Evolutionary conservation across 2,113 vertebrate genomes (phyloP).

Genomic region (Ondatra zibethicus): DNA sequence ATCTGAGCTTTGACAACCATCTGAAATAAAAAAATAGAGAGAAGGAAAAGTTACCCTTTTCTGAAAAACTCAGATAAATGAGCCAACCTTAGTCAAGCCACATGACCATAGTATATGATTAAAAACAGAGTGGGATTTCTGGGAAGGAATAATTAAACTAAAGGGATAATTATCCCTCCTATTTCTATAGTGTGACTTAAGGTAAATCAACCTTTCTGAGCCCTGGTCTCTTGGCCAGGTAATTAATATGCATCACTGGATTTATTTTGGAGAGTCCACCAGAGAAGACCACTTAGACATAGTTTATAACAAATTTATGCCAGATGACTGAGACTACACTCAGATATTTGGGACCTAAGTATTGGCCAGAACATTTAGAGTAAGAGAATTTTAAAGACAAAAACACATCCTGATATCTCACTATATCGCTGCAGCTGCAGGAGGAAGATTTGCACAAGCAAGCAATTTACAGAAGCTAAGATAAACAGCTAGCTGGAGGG

Average conservation of each 20-base stretch:
- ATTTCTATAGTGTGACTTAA: not conserved
- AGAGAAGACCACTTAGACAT: not conserved
- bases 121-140: not conserved
- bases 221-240: not conserved
- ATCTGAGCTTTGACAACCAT: not conserved
- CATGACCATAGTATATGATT: not conserved
- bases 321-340: not conserved
- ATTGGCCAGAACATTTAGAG: not conserved
- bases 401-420: not conserved
- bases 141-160: not conserved
- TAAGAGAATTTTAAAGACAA: not conserved
- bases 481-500: too few species aligned
- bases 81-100: not conserved
- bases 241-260: not conserved
- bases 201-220: not conserved
- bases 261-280: not conserved
- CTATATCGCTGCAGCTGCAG: not conserved
- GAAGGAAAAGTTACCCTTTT: not conserved
- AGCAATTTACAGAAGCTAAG: too few species aligned
- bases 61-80: not conserved
- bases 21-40: not conserved
- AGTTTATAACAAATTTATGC: not conserved
- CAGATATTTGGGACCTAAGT: not conserved
- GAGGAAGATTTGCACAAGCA: not conserved
- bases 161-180: not conserved